Evolutionary conservation across 35 echinoderm and acorn worm genomes (phyloP).

Genomic region (Apostichopus californicus): DNA sequence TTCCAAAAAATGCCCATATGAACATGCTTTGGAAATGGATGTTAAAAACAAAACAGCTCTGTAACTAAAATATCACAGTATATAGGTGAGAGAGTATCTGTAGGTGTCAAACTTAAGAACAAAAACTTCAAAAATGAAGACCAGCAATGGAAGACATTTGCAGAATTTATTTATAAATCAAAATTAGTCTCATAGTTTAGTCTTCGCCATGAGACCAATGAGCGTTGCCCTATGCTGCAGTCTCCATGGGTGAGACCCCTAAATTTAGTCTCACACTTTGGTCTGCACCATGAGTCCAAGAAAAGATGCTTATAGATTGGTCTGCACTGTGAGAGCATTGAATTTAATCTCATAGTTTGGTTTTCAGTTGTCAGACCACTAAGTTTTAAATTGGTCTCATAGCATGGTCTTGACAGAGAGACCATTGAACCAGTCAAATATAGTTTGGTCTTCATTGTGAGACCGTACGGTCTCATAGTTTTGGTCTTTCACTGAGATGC

Average conservation of each 20-base stretch:
- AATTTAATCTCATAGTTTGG: neutral
- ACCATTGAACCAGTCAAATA: neutral
- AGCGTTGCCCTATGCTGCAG: too few species aligned
- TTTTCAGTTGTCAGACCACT: neutral
- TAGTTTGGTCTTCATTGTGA: neutral
- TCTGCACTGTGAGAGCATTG: neutral
- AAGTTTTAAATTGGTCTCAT: neutral
- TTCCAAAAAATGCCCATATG: too few species aligned
- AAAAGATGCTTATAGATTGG: neutral
- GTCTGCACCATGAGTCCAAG: neutral
- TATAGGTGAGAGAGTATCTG: too few species aligned
- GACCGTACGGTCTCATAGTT: neutral
- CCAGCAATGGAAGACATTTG: neutral
- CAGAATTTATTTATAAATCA: neutral
- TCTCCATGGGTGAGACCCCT: too few species aligned
- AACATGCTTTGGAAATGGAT: too few species aligned
- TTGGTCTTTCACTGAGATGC: conserved; percentile 24
- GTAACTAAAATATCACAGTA: too few species aligned
- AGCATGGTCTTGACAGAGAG: neutral
- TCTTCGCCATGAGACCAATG: too few species aligned
- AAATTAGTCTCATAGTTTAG: neutral
- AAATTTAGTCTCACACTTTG: neutral
- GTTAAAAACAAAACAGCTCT: too few species aligned
- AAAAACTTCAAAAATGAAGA: neutral
- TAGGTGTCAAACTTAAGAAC: neutral